These are phyloP conservation scores for Aspidiotus destructor DNA, from an alignment of 2,888 invertebrate species.

Conservation along the genomic window DNA sequence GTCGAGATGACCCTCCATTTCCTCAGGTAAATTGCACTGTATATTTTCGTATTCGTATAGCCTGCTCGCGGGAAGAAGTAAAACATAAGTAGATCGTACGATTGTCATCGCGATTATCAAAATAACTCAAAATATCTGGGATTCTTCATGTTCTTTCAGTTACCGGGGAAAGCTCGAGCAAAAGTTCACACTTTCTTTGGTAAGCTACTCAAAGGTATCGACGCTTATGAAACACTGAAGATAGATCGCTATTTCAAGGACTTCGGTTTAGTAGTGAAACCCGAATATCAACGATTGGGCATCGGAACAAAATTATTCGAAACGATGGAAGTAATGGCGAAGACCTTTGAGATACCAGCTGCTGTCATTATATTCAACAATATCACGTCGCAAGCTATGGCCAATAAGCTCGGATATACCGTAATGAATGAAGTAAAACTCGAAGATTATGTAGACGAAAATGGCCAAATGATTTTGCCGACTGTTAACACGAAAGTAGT, in stretches of 20 bases:
- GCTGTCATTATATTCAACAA: slow-evolving; percentile 2
- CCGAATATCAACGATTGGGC: not conserved
- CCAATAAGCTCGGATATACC: not conserved
- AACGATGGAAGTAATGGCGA: not conserved
- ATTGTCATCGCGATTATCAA: too few relatives aligned
- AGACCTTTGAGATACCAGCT: not conserved
- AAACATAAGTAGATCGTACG: too few relatives aligned
- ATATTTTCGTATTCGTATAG: too few relatives aligned
- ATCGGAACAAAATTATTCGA: not conserved
- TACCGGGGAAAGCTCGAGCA: not conserved
- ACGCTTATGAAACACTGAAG: not conserved
- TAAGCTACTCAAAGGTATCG: not conserved
- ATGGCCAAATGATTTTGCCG: not conserved
- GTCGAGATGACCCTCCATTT: too few relatives aligned
- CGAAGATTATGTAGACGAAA: not conserved
- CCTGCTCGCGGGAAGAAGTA: too few relatives aligned
- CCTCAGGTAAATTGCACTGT: too few relatives aligned
- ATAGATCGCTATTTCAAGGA: not conserved
- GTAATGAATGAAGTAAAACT: not conserved
- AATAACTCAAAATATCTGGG: too few relatives aligned
- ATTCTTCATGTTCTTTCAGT: not conserved
- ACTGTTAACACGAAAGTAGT: too few relatives aligned
- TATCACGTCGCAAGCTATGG: not conserved
- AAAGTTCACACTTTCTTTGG: not conserved
- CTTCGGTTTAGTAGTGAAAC: not conserved